A percentile compares a stretch with the other conserved stretches of the same genome.
Conservation (phyloP, 2,113 vertebrate genomes). For the Rhinoderma darwinii region DNA sequence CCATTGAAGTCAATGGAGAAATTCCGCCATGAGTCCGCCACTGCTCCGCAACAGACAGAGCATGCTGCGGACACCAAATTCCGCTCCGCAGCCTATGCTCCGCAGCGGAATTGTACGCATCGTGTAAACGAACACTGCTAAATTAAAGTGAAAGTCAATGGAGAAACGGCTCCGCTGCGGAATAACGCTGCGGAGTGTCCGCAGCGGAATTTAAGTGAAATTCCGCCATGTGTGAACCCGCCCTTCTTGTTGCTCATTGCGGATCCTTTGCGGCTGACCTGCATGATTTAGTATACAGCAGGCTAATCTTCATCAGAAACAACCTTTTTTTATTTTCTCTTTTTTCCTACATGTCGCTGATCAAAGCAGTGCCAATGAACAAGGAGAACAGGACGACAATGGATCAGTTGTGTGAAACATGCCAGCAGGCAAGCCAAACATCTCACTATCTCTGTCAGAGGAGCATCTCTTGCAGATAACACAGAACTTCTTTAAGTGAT, state of each 20-base stretch:
- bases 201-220: too few species aligned
- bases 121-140: too few species aligned
- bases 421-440: slow-evolving; percentile 69
- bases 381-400: slow-evolving; percentile 64
- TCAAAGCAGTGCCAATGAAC: slow-evolving; percentile 66
- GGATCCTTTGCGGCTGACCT: slow-evolving; percentile 56
- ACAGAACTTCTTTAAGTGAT: slow-evolving; percentile 58
- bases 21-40: too few species aligned
- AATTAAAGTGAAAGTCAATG: too few species aligned
- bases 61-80: too few species aligned
- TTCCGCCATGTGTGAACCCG: too few species aligned
- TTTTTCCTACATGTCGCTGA: slow-evolving; percentile 60
- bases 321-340: slow-evolving; percentile 59
- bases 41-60: too few species aligned
- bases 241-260: slow-evolving; percentile 62
- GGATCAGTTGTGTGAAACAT: slow-evolving; percentile 72
- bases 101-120: too few species aligned
- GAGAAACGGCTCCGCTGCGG: too few species aligned
- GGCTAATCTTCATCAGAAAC: slow-evolving; percentile 69
- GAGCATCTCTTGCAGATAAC: slow-evolving; percentile 62
- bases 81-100: too few species aligned
- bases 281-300: slow-evolving; percentile 70
- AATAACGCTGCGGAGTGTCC: too few species aligned
- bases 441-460: slow-evolving; percentile 63
- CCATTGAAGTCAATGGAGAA: too few species aligned